These are phyloP conservation scores for Sorex araneus DNA, from an alignment of 2,113 vertebrate species.

Conservation along the genomic window DNA sequence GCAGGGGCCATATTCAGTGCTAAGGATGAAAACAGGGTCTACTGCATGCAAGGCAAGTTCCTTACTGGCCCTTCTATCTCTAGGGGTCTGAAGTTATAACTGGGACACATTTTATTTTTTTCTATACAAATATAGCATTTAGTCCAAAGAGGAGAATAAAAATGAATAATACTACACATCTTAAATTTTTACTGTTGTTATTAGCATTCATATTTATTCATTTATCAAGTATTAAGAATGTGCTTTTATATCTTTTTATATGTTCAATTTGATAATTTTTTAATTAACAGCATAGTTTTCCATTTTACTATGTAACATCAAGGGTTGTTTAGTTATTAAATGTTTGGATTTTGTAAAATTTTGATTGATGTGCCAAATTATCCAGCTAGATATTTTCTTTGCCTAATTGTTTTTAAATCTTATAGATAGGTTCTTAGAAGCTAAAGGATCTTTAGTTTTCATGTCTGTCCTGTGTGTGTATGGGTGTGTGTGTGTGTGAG, in stretches of 20 bases:
- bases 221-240: not conserved
- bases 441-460: not conserved
- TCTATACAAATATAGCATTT: not conserved
- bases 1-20: no score
- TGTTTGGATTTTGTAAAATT: slow-evolving; percentile 34
- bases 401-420: not conserved
- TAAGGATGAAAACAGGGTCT: no score
- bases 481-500: no score
- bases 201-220: not conserved
- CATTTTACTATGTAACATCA: slow-evolving; percentile 4
- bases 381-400: not conserved
- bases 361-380: not conserved
- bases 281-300: not conserved
- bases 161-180: no score
- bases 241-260: not conserved
- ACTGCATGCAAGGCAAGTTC: no score
- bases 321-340: not conserved
- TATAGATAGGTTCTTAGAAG: not conserved
- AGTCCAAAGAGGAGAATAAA: not conserved
- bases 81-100: not conserved
- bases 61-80: not conserved
- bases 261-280: slow-evolving; percentile 13
- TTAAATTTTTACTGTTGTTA: not conserved
- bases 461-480: no score
- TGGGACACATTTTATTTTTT: not conserved